A percentile compares a stretch with the other conserved stretches of the same genome.
Evolutionary conservation across 2,113 vertebrate genomes (phyloP).

Genomic region (Chaetops frenatus): DNA sequence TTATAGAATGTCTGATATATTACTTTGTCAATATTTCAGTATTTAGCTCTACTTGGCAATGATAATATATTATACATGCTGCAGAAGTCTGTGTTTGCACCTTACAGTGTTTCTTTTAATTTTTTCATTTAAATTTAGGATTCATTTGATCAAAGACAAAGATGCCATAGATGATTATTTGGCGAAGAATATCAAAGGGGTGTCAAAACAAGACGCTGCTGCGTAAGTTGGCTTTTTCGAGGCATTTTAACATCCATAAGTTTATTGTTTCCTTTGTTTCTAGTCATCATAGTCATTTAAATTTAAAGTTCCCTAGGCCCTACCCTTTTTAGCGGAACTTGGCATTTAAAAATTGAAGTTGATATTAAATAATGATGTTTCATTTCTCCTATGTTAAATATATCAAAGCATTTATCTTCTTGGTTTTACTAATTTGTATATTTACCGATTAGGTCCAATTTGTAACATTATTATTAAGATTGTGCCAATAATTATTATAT

Average conservation of each 20-base stretch:
- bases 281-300: conserved; percentile 62
- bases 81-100: conserved; percentile 50
- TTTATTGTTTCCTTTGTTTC: conserved; percentile 76
- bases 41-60: conserved; percentile 41
- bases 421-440: conserved; percentile 59
- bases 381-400: conserved; percentile 63
- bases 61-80: conserved; percentile 46
- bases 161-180: conserved; percentile 75
- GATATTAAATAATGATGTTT: conserved; percentile 75
- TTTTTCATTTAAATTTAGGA: conserved; percentile 74
- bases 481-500: conserved; percentile 43
- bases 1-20: conserved; percentile 26
- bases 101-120: conserved; percentile 51
- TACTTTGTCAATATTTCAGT: conserved; percentile 48
- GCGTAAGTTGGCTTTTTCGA: conserved; percentile 74
- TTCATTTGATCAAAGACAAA: conserved; percentile 78
- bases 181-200: conserved; percentile 76
- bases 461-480: conserved; percentile 37
- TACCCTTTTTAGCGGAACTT: conserved; percentile 60
- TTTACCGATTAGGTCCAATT: conserved; percentile 60
- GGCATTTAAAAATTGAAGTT: conserved; percentile 77
- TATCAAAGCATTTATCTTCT: conserved; percentile 67
- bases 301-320: conserved; percentile 66
- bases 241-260: conserved; percentile 62
- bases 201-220: conserved; percentile 77